These are phyloP conservation scores for Strigops habroptila DNA, from an alignment of 2,113 vertebrate genomes.

Conservation along the genomic window DNA sequence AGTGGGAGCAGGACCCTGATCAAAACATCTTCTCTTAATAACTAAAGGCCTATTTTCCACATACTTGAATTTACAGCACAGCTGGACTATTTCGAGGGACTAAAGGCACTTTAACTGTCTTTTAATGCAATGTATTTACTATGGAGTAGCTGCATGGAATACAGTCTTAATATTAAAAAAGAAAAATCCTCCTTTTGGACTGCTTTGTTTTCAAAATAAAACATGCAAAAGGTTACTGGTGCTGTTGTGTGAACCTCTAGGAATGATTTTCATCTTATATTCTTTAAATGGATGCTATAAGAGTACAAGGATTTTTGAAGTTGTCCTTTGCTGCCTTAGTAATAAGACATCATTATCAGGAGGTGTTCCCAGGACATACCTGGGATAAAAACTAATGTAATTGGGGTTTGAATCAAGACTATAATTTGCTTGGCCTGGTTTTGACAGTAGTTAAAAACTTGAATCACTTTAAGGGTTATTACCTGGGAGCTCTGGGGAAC, in stretches of 20 bases:
- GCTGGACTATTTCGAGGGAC: neutral
- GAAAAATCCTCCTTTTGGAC: neutral
- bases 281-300: neutral
- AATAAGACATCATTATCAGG: neutral
- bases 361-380: neutral
- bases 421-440: neutral
- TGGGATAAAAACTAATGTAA: neutral
- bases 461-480: neutral
- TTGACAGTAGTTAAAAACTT: neutral
- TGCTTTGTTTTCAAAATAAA: conserved; percentile 28
- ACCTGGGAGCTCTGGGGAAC: neutral
- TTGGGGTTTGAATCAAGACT: neutral
- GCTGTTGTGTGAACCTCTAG: neutral
- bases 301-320: neutral
- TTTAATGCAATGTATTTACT: neutral
- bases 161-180: conserved; percentile 9
- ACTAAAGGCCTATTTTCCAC: neutral
- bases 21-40: neutral
- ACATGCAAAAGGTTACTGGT: neutral
- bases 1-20: neutral
- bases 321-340: neutral
- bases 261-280: neutral
- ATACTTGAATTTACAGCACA: conserved; percentile 15
- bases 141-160: conserved; percentile 22
- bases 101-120: neutral